A percentile compares a stretch with the other conserved stretches of the same genome.
phyloP scores from a whole-genome alignment of 1,140 invertebrate species.

The Nasonia longicornis region DNA sequence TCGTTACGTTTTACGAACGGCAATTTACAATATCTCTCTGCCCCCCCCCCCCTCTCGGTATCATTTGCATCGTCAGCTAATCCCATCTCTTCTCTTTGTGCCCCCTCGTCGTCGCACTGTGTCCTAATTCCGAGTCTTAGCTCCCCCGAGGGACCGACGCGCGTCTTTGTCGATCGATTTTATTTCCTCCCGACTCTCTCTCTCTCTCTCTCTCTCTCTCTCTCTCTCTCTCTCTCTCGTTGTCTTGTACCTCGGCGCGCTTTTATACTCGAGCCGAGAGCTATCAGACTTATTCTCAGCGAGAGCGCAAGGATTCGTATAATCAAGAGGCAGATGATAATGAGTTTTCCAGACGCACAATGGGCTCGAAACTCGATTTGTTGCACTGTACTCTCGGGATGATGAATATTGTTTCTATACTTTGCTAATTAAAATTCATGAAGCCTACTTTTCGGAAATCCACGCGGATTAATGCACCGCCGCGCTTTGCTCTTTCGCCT shows the following conservation, averaged over 20 bases:
- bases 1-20: not conserved
- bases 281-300: no score
- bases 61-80: conserved; percentile 34
- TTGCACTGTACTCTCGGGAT: no score
- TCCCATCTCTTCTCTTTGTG: not conserved
- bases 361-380: not conserved
- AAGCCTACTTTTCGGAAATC: no score
- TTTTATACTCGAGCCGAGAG: no score
- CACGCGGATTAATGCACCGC: no score
- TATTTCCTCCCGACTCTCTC: not conserved
- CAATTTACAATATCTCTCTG: conserved; percentile 7
- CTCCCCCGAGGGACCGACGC: no score
- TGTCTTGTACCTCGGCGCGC: no score
- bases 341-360: not conserved
- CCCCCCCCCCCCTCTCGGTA: not conserved
- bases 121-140: not conserved
- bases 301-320: not conserved
- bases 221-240: no score
- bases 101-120: not conserved
- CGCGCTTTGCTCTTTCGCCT: no score
- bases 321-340: not conserved
- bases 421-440: not conserved
- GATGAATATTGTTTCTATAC: no score
- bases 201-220: no score
- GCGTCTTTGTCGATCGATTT: conserved; percentile 13